Percentiles rank a stretch among this genome's conserved stretches.
Conservation (phyloP, 2,888 invertebrate species). For the Oscheius sp. region DNA sequence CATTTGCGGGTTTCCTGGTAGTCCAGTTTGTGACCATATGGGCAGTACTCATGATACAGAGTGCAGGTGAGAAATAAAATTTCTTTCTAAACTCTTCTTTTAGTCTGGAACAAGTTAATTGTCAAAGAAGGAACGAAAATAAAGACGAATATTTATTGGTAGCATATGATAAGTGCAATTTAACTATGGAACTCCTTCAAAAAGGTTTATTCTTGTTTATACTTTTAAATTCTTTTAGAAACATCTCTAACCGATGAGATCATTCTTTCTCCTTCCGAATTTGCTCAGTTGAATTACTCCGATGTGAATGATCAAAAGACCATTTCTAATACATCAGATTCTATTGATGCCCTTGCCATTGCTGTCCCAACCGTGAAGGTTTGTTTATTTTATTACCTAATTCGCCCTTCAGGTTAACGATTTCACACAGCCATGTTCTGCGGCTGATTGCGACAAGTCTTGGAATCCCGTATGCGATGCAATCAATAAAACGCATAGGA, state of each 20-base stretch:
- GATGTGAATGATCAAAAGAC: too few relatives aligned
- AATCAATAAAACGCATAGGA: conserved; percentile 57
- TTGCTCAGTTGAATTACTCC: too few relatives aligned
- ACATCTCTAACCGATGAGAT: neutral
- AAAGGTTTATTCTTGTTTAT: too few relatives aligned
- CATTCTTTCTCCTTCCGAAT: neutral
- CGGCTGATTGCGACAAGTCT: conserved; percentile 49
- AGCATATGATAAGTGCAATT: neutral
- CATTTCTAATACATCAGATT: too few relatives aligned
- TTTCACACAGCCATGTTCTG: conserved; percentile 37
- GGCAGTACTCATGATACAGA: conserved; percentile 53
- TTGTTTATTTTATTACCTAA: neutral
- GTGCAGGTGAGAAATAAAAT: conserved; percentile 49
- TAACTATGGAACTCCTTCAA: too few relatives aligned
- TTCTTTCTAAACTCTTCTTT: neutral
- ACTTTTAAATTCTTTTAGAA: too few relatives aligned
- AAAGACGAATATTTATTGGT: conserved; percentile 1
- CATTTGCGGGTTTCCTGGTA: conserved; percentile 21
- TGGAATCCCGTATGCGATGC: conserved; percentile 63
- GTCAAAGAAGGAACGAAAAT: neutral
- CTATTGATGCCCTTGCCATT: neutral
- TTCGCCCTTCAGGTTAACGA: conserved; percentile 12
- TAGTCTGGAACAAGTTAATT: conserved; percentile 27
- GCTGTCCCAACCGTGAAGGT: neutral
- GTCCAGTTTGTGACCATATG: conserved; percentile 58